Percentiles rank a stretch among this genome's conserved stretches.
These are phyloP conservation scores for Serranus cabrilla DNA, from an alignment of 2,797 vertebrate genomes.

Conservation along the genomic window DNA sequence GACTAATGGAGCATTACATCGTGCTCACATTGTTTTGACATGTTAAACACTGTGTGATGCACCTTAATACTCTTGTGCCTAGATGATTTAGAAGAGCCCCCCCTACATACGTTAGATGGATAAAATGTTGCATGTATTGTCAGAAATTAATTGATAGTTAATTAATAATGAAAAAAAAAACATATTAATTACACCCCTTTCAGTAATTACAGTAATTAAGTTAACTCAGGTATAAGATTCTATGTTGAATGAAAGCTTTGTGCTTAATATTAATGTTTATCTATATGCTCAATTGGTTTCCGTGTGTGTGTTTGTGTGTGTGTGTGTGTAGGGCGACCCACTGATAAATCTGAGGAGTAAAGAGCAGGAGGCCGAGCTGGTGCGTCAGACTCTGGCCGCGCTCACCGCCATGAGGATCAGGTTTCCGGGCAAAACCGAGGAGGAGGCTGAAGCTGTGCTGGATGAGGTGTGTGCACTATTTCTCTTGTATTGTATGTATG, in stretches of 20 bases:
- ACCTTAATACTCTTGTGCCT: background rate
- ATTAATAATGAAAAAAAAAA: slow-evolving; percentile 3
- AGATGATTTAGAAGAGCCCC: background rate
- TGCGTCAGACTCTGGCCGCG: slow-evolving; percentile 92
- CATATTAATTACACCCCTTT: background rate
- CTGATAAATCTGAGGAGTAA: slow-evolving; percentile 90
- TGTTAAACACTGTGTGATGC: background rate
- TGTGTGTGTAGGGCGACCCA: slow-evolving; percentile 87
- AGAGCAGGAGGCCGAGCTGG: slow-evolving; percentile 93
- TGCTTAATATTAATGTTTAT: background rate
- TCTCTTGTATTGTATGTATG: background rate
- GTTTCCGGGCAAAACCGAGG: slow-evolving; percentile 95
- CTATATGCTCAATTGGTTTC: background rate
- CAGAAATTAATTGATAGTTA: background rate
- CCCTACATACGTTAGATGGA: background rate
- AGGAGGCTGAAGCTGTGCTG: slow-evolving; percentile 93
- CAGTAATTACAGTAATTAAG: background rate
- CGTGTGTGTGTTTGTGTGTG: slow-evolving; percentile 48
- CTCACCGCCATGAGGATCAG: slow-evolving; percentile 95
- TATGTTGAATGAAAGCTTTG: slow-evolving; percentile 1
- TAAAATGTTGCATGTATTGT: background rate
- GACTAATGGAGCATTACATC: background rate
- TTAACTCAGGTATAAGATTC: background rate
- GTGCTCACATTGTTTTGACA: background rate
- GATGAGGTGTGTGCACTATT: slow-evolving; percentile 90